phyloP scores from a whole-genome alignment of 2,888 invertebrate species.

The Trachelus iudaicus region DNA sequence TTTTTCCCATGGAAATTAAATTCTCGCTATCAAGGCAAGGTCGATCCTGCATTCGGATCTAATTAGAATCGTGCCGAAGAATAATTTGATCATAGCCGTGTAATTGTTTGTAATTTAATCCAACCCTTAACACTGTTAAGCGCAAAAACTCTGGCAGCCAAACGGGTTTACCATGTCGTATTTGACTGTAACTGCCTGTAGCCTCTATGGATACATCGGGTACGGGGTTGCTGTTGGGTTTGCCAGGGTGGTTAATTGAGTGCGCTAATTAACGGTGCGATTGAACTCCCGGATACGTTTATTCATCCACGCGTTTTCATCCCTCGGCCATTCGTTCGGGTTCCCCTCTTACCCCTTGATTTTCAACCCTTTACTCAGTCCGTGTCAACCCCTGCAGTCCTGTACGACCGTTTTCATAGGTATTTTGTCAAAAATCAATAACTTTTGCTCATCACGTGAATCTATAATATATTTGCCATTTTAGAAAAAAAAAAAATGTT shows the following conservation, averaged over 20 bases:
- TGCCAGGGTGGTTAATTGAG: conserved; percentile 45
- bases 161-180: conserved; percentile 1
- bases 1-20: not conserved
- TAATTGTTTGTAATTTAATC: conserved; percentile 58
- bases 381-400: too few relatives aligned
- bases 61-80: not conserved
- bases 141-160: conserved; percentile 32
- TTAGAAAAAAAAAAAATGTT: too few relatives aligned
- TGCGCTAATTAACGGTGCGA: conserved; percentile 55
- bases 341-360: not conserved
- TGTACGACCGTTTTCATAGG: too few relatives aligned
- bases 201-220: too few relatives aligned
- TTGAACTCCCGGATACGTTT: conserved; percentile 36
- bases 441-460: too few relatives aligned
- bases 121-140: conserved; percentile 38
- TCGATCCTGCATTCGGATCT: not conserved
- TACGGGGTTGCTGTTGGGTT: conserved; percentile 4
- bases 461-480: too few relatives aligned
- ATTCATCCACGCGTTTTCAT: conserved; percentile 1
- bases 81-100: conserved; percentile 19
- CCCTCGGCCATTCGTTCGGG: not conserved
- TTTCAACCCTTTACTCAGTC: too few relatives aligned
- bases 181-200: too few relatives aligned
- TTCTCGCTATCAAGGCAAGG: not conserved
- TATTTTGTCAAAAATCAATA: too few relatives aligned